Percentiles rank a stretch among this genome's conserved stretches.
Evolutionary conservation across 2,888 invertebrate genomes (phyloP).

Genomic region (Drosophila flavopinicola): DNA sequence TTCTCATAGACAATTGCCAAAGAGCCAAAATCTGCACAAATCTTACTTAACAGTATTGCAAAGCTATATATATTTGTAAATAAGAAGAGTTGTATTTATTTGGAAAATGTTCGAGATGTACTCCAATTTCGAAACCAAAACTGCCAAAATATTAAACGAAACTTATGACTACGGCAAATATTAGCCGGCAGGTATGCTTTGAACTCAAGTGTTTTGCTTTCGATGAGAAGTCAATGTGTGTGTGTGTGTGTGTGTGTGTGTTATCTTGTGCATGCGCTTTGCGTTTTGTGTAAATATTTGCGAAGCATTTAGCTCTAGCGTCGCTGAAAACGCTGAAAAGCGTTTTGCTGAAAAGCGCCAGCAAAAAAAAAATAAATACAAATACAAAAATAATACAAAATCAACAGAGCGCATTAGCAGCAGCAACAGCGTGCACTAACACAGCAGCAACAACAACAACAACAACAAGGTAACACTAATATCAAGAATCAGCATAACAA

Average conservation of each 20-base stretch:
- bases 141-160: not conserved
- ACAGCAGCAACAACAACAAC: constrained; percentile 17
- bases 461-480: constrained; percentile 19
- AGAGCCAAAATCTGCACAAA: not conserved
- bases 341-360: constrained; percentile 20
- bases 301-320: constrained; percentile 68
- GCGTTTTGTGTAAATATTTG: constrained; percentile 73
- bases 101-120: constrained; percentile 1
- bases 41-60: not conserved
- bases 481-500: constrained; percentile 50
- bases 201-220: constrained; percentile 8
- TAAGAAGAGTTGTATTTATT: constrained; percentile 1
- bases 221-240: constrained; percentile 2
- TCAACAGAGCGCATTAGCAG: constrained; percentile 40
- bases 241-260: constrained; percentile 23
- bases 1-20: no score
- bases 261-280: constrained; percentile 62
- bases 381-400: constrained; percentile 20
- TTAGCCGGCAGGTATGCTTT: constrained; percentile 6
- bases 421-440: constrained; percentile 25
- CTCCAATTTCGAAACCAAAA: not conserved
- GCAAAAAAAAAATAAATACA: constrained; percentile 13
- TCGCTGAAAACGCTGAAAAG: constrained; percentile 18
- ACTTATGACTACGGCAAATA: not conserved
- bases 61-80: not conserved